Evolutionary conservation across 2,888 invertebrate genomes (phyloP), one percentile per base, ranked within the genome.

Genomic region (Holacanthella duospinosa): DNA sequence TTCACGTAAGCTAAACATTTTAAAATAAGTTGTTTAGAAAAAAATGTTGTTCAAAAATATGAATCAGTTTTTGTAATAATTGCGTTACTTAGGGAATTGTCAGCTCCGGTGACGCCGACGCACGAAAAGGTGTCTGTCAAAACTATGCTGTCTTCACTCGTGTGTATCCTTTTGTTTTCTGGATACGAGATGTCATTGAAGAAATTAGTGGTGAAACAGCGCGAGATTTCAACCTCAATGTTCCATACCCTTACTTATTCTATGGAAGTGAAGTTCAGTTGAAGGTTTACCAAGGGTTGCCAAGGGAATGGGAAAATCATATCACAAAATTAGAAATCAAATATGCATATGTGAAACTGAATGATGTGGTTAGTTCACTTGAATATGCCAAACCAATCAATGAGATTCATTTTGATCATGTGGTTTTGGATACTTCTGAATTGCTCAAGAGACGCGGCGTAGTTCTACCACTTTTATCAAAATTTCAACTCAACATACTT

Each of bases 101-200:
- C 3, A 58, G 58, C 24, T 36, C 43, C 6, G 24, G 36, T 24
- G 43, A 58, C 24, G 12, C 25, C 4, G 43, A 25, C 16, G 36
- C 9, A 6, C 6, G 21, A 24, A 29, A 58, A 9, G 36, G 28
- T 3, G 27, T 43, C 6, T 58, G 58, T 24, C 58, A 58, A 24
- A 58, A 58, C 58, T 36, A 58, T 21, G 58, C 58, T 4, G 58
- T 58, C 24, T 58, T 58, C 36, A 58, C 58, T 6, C 58, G 58
- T 24, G 36, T 58, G 3, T 43, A 27, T n/a, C 43, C 29, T 2
- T 58, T 58, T 43, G 24, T 58, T 4, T 36, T 43, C 16, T 58
- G 58, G 58, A 43, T 58, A 4, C 36, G 29, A 3, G 43, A 29
- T 24, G 36, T 58, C 2, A 4, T 58, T 24, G 58, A 58, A 58